A percentile compares a stretch with the other conserved stretches of the same genome.
phyloP scores from a whole-genome alignment of 2,797 vertebrate genomes.

The Thalassophryne amazonica region DNA sequence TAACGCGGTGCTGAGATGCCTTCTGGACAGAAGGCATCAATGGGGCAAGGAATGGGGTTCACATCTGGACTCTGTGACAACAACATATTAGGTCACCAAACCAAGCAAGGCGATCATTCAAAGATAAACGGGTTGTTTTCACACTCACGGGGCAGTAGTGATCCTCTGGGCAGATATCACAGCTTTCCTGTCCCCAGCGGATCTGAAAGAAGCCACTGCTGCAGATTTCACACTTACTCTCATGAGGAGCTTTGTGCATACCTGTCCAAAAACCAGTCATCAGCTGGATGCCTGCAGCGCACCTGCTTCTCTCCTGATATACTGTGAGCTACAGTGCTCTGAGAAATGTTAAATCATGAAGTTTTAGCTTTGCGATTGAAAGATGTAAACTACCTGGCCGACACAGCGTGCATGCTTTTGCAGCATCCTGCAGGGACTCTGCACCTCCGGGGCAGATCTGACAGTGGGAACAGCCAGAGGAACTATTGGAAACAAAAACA shows the following conservation, averaged over 20 bases:
- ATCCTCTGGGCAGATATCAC: constrained; percentile 85
- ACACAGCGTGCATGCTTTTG: constrained; percentile 76
- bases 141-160: constrained; percentile 90
- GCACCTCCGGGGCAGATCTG: constrained; percentile 76
- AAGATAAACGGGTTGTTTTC: neutral
- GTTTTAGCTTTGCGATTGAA: neutral
- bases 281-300: neutral
- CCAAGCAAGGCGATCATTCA: neutral
- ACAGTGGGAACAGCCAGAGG: constrained; percentile 75
- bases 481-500: constrained; percentile 59
- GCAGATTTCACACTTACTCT: constrained; percentile 81
- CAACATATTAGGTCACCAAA: constrained; percentile 10
- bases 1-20: constrained; percentile 82
- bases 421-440: constrained; percentile 72
- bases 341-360: neutral
- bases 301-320: neutral
- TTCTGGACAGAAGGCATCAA: constrained; percentile 84
- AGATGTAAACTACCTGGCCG: constrained; percentile 74
- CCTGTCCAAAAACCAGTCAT: constrained; percentile 70
- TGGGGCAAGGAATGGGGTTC: constrained; percentile 82
- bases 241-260: constrained; percentile 77
- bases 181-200: constrained; percentile 78
- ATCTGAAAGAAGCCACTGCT: constrained; percentile 82
- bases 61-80: constrained; percentile 84
- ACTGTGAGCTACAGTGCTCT: neutral